These are phyloP conservation scores for Orchestes rusci DNA, from an alignment of 2,888 invertebrate species.

Conservation along the genomic window DNA sequence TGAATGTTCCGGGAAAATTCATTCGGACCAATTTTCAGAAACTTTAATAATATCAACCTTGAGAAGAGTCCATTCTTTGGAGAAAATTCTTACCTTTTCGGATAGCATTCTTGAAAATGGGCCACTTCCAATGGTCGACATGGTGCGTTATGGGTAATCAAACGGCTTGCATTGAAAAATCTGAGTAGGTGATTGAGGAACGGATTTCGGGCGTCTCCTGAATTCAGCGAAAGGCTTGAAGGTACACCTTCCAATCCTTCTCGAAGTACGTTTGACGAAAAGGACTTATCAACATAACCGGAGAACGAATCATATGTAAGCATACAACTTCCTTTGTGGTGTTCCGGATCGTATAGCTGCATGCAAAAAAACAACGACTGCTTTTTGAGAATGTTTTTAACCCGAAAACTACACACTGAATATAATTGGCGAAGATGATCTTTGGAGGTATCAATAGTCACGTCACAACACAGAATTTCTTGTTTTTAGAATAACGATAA, in stretches of 20 bases:
- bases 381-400: neutral
- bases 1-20: too few species aligned
- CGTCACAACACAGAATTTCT: neutral
- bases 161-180: too few species aligned
- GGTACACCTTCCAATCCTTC: slow-evolving; percentile 12
- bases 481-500: slow-evolving; percentile 1
- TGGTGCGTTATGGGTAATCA: too few species aligned
- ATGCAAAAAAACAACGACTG: slow-evolving; percentile 13
- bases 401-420: neutral
- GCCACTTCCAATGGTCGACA: slow-evolving; percentile 56
- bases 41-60: too few species aligned
- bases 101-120: slow-evolving; percentile 60
- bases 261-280: slow-evolving; percentile 9
- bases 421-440: neutral
- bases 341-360: slow-evolving; percentile 13
- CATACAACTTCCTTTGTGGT: slow-evolving; percentile 14
- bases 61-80: too few species aligned
- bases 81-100: slow-evolving; percentile 47
- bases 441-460: neutral
- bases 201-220: too few species aligned
- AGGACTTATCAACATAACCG: slow-evolving; percentile 18
- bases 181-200: too few species aligned
- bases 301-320: slow-evolving; percentile 15
- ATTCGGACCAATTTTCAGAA: too few species aligned
- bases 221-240: too few species aligned